These are phyloP conservation scores for Tachina grossa DNA, from an alignment of 2,888 invertebrate genomes.

Conservation along the genomic window DNA sequence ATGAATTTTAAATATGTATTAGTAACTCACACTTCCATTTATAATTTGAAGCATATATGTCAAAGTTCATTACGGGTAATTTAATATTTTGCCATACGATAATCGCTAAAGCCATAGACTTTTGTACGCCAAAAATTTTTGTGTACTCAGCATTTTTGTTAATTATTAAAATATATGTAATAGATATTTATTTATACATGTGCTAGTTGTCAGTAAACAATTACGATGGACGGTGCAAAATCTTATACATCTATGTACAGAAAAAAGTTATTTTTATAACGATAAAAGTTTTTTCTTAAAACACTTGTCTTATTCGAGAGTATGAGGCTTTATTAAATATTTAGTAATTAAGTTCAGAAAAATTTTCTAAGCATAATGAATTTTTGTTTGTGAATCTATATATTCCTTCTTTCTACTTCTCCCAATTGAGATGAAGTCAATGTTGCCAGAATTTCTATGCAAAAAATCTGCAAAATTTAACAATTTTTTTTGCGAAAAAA, in stretches of 20 bases:
- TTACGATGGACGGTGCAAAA: too few species aligned
- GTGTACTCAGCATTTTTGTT: constrained; percentile 40
- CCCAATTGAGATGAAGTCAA: too few species aligned
- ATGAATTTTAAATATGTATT: constrained; percentile 20
- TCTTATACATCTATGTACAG: too few species aligned
- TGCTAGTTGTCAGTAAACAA: background rate
- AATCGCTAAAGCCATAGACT: background rate
- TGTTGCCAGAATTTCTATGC: too few species aligned
- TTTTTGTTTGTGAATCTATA: constrained; percentile 13
- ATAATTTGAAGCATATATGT: background rate
- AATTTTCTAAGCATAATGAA: background rate
- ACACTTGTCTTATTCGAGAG: background rate
- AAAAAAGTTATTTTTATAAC: too few species aligned
- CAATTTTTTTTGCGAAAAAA: too few species aligned
- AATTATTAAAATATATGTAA: constrained; percentile 51
- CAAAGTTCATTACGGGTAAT: constrained; percentile 1
- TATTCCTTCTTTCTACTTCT: background rate
- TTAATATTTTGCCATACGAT: constrained; percentile 13
- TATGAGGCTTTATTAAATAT: background rate
- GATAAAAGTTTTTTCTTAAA: too few species aligned
- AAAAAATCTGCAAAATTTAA: too few species aligned
- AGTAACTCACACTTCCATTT: background rate
- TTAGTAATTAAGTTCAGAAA: constrained; percentile 30
- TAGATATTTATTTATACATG: background rate
- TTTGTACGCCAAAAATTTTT: constrained; percentile 16